Conservation (phyloP, 2,113 vertebrate species). For the Dromas ardeola region DNA sequence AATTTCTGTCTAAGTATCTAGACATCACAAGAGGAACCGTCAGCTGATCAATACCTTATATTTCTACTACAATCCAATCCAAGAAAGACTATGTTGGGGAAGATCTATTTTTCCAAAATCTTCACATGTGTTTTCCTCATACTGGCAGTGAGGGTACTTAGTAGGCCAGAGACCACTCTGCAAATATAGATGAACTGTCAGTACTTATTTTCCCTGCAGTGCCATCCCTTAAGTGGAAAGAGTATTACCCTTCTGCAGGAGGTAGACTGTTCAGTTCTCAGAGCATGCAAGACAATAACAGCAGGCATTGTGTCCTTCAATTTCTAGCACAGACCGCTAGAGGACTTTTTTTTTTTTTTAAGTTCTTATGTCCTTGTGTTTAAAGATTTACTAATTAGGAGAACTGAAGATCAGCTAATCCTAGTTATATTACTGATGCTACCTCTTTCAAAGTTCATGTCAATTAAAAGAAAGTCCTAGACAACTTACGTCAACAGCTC, state of each 20-base stretch:
- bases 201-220: neutral
- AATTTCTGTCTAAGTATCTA: neutral
- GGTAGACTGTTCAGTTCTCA: neutral
- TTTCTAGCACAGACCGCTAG: neutral
- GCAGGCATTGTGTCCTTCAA: neutral
- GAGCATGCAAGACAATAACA: neutral
- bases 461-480: neutral
- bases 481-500: neutral
- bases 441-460: neutral
- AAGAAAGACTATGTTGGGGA: neutral
- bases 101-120: neutral
- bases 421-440: neutral
- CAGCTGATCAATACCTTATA: neutral
- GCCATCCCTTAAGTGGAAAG: neutral
- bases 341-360: neutral
- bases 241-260: neutral
- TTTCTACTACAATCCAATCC: neutral
- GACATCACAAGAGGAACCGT: neutral
- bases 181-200: neutral
- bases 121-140: neutral
- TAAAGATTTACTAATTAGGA: neutral
- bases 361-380: neutral
- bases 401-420: neutral
- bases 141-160: neutral
- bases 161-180: neutral